Evolutionary conservation across 1,140 invertebrate species (phyloP).

Genomic region (Eueides isabella): DNA sequence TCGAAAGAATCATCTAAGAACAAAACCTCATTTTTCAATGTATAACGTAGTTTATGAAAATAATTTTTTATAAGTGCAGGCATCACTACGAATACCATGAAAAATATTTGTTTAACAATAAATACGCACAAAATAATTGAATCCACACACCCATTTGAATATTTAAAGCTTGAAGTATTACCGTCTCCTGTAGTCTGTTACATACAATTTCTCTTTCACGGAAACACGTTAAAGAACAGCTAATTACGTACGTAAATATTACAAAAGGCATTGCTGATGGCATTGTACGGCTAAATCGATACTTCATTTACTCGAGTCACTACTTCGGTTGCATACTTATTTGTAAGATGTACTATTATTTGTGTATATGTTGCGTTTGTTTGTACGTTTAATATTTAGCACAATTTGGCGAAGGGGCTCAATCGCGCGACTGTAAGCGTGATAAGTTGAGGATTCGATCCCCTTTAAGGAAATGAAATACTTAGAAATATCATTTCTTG

Average conservation of each 20-base stretch:
- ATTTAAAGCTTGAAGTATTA: not conserved
- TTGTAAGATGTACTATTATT: not conserved
- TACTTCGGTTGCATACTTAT: constrained; percentile 23
- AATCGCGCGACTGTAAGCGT: not conserved
- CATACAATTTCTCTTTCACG: constrained; percentile 25
- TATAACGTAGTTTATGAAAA: too few relatives aligned
- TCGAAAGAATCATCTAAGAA: too few relatives aligned
- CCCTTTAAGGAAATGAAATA: not conserved
- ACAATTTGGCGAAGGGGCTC: not conserved
- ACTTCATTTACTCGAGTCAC: constrained; percentile 21
- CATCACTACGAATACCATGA: too few relatives aligned
- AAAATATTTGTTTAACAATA: too few relatives aligned
- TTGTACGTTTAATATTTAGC: not conserved
- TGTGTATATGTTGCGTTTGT: not conserved
- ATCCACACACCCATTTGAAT: not conserved
- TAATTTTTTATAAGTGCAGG: too few relatives aligned
- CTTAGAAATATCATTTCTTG: not conserved
- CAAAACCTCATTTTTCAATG: too few relatives aligned
- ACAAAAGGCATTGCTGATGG: constrained; percentile 10
- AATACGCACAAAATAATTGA: too few relatives aligned
- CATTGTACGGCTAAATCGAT: constrained; percentile 19
- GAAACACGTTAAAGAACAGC: constrained; percentile 14
- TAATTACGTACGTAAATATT: constrained; percentile 27
- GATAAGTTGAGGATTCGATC: not conserved
- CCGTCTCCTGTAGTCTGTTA: not conserved